Conservation (phyloP, 1,140 invertebrate genomes). For the Drosophila subpulchrella region DNA sequence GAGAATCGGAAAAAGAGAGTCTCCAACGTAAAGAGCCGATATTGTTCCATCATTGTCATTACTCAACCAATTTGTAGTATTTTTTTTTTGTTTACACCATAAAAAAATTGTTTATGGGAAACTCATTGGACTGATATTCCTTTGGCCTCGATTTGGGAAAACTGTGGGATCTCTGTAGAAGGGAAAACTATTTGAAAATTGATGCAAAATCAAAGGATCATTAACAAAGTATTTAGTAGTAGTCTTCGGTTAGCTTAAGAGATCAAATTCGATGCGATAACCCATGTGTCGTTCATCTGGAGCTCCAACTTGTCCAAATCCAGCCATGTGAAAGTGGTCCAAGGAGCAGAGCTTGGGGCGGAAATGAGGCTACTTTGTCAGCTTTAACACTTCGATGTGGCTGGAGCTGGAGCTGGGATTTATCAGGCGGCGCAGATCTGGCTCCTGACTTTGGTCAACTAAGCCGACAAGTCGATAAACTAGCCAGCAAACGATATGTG, state of each 20-base stretch:
- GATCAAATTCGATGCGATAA: neutral
- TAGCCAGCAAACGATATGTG: constrained; percentile 2
- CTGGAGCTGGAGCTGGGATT: constrained; percentile 9
- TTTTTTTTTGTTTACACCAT: neutral
- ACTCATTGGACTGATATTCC: neutral
- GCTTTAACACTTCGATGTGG: constrained; percentile 61
- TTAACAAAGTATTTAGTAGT: neutral
- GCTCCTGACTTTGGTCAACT: constrained; percentile 29
- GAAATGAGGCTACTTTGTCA: constrained; percentile 78
- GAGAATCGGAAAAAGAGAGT: constrained; percentile 7
- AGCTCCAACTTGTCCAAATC: constrained; percentile 9
- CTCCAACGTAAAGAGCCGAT: neutral
- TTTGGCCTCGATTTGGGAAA: constrained; percentile 1
- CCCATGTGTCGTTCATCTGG: constrained; percentile 18
- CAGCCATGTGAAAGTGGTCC: constrained; percentile 26
- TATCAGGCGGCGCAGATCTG: constrained; percentile 57
- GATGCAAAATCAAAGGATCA: no score
- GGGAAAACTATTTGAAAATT: no score
- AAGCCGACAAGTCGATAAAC: constrained; percentile 46
- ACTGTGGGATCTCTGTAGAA: neutral
- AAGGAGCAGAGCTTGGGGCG: constrained; percentile 18
- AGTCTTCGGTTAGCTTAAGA: neutral
- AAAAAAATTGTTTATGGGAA: constrained; percentile 33
- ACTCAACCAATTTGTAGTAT: constrained; percentile 29
- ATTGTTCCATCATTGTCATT: constrained; percentile 38